phyloP scores from a whole-genome alignment of 2,888 invertebrate genomes.

The Lithophane leautieri region DNA sequence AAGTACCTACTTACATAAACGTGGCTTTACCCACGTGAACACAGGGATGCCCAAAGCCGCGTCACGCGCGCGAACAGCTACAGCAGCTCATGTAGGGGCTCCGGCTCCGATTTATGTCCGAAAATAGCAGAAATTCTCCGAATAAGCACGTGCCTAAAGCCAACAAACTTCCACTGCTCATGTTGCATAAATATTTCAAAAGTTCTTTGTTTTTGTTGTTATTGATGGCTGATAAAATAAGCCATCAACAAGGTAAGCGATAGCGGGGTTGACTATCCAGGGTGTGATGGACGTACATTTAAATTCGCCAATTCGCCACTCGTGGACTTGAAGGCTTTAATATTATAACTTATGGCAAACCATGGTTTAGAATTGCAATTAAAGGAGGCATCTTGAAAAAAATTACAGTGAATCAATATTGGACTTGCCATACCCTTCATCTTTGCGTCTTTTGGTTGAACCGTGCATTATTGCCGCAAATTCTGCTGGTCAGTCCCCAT shows the following conservation, averaged over 20 bases:
- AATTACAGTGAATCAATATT: not conserved
- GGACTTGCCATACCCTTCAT: not conserved
- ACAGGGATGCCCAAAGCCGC: conserved; percentile 1
- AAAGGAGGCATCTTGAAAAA: not conserved
- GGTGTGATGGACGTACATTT: not conserved
- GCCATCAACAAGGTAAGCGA: not conserved
- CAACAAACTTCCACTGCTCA: conserved; percentile 15
- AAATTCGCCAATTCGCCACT: too few relatives aligned
- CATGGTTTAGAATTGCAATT: not conserved
- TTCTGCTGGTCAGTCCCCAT: conserved; percentile 27
- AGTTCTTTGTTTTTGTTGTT: not conserved
- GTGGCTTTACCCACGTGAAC: conserved; percentile 16
- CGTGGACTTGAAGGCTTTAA: not conserved
- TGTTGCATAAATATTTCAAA: not conserved
- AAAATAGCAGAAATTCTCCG: conserved; percentile 13
- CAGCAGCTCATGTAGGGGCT: conserved; percentile 10
- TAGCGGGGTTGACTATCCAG: not conserved
- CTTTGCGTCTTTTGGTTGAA: not conserved
- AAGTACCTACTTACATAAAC: conserved; percentile 1
- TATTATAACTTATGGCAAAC: not conserved
- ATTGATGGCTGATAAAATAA: not conserved
- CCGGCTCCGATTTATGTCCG: not conserved
- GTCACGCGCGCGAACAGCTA: conserved; percentile 3
- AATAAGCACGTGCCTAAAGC: conserved; percentile 12
- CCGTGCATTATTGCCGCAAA: not conserved